These are phyloP conservation scores for Antechinus stuartii DNA, from an alignment of 2,113 vertebrate species.

Conservation along the genomic window DNA sequence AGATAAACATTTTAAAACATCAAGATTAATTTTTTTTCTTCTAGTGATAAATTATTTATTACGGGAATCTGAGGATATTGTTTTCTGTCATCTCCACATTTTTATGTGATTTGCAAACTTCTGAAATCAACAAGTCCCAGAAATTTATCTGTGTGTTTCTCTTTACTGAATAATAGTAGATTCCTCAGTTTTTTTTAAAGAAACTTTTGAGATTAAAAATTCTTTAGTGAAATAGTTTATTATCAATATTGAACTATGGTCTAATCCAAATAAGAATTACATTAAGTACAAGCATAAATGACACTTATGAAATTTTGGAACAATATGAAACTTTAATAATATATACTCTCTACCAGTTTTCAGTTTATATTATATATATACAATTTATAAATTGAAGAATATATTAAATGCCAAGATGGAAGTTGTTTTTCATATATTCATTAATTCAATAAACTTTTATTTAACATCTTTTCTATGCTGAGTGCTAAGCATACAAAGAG, in stretches of 20 bases:
- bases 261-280: background rate
- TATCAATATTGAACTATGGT: background rate
- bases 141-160: background rate
- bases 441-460: background rate
- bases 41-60: background rate
- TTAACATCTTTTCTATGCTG: background rate
- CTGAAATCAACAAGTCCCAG: background rate
- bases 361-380: background rate
- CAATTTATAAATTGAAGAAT: background rate
- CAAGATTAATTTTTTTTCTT: background rate
- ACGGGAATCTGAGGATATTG: background rate
- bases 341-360: background rate
- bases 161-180: background rate
- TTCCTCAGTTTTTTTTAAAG: background rate
- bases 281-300: conserved; percentile 8
- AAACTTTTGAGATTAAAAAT: conserved; percentile 32
- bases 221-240: background rate
- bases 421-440: background rate
- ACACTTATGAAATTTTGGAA: background rate
- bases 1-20: conserved; percentile 33
- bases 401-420: background rate
- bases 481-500: background rate
- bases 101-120: conserved; percentile 5
- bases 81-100: background rate
- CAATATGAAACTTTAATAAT: conserved; percentile 16